A percentile compares a stretch with the other conserved stretches of the same genome.
Evolutionary conservation across 2,113 vertebrate species (phyloP).

Genomic region (Jacana jacana): DNA sequence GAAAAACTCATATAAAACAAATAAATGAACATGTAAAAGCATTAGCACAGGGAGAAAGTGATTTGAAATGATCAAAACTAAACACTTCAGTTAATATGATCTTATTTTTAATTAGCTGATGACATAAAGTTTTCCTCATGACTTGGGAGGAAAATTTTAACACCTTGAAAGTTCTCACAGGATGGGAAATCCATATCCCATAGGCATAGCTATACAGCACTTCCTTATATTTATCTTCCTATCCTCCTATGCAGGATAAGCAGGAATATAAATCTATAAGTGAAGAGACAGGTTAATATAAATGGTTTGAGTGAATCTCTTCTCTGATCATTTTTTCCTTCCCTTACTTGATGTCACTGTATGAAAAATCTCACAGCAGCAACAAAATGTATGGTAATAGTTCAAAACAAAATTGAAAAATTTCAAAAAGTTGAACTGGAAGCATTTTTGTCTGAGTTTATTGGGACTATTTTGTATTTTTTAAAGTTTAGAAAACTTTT

Average conservation of each 20-base stretch:
- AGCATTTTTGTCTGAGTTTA: slow-evolving; percentile 75
- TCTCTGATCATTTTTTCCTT: slow-evolving; percentile 65
- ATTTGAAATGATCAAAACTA: slow-evolving; percentile 1
- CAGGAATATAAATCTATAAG: slow-evolving; percentile 58
- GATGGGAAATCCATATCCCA: neutral
- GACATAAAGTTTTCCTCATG: neutral
- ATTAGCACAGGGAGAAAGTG: neutral
- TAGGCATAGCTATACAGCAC: neutral
- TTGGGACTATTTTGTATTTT: slow-evolving; percentile 70
- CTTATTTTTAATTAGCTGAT: neutral
- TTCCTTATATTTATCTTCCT: slow-evolving; percentile 19
- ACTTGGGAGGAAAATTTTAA: neutral
- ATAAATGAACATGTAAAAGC: slow-evolving; percentile 1
- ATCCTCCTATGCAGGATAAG: slow-evolving; percentile 18
- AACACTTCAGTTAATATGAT: neutral
- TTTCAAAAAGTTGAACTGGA: slow-evolving; percentile 77
- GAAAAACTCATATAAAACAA: slow-evolving; percentile 4
- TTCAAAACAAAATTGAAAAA: slow-evolving; percentile 77
- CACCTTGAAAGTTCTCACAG: neutral
- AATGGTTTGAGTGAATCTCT: slow-evolving; percentile 69
- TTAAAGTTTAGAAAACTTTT: slow-evolving; percentile 79
- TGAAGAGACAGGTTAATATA: slow-evolving; percentile 56
- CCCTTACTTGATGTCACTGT: slow-evolving; percentile 55
- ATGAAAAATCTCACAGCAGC: slow-evolving; percentile 52
- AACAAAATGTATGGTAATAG: slow-evolving; percentile 66